Evolutionary conservation across 2,113 vertebrate genomes (phyloP).

Genomic region (Condylura cristata): DNA sequence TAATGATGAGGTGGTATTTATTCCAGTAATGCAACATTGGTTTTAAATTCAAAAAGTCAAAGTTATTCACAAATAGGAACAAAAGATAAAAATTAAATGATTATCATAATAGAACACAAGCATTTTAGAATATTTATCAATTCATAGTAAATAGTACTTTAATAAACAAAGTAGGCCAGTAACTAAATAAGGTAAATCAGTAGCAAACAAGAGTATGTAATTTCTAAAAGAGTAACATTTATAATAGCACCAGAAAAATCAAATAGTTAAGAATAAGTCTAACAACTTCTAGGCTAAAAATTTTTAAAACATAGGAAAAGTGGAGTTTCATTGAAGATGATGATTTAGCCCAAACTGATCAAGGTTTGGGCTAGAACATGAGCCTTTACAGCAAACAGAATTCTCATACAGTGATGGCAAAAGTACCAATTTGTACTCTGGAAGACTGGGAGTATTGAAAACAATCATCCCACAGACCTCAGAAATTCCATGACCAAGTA

Average conservation of each 20-base stretch:
- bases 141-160: not conserved
- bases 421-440: not conserved
- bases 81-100: not conserved
- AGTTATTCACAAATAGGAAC: not conserved
- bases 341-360: not conserved
- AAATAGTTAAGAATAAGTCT: not conserved
- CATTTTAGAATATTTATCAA: not conserved
- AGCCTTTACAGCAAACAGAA: not conserved
- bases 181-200: not conserved
- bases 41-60: not conserved
- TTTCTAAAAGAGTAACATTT: not conserved
- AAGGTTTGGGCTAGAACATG: not conserved
- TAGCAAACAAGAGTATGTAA: not conserved
- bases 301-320: not conserved
- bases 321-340: not conserved
- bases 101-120: not conserved
- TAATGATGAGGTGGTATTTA: not conserved
- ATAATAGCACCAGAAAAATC: not conserved
- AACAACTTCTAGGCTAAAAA: not conserved
- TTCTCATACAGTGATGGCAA: not conserved
- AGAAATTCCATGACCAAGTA: not conserved
- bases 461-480: not conserved
- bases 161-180: not conserved
- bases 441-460: not conserved
- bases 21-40: not conserved